Evolutionary conservation across 1,140 invertebrate species (phyloP).

Genomic region (Triops cancriformis): DNA sequence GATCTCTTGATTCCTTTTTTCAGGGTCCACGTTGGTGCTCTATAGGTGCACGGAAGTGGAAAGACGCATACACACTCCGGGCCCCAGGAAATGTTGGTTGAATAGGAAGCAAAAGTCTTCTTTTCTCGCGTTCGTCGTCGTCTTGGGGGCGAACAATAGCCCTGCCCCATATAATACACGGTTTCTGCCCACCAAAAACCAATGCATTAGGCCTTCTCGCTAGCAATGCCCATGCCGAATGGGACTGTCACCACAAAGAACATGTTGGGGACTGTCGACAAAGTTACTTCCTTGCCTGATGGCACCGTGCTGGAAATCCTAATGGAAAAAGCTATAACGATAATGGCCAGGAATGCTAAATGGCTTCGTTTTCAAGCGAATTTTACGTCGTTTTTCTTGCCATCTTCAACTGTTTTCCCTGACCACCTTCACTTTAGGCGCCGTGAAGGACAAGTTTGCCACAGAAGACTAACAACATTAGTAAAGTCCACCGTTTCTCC

Average conservation of each 20-base stretch:
- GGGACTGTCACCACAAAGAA: constrained; percentile 8
- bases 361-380: neutral
- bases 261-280: neutral
- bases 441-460: neutral
- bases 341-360: neutral
- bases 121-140: neutral
- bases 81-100: neutral
- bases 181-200: constrained; percentile 9
- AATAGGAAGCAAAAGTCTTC: neutral
- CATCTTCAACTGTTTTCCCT: neutral
- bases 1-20: neutral
- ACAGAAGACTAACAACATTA: neutral
- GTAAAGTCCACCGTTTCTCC: neutral
- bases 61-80: neutral
- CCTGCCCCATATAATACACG: neutral
- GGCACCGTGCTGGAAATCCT: neutral
- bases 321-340: neutral
- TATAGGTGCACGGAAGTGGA: constrained; percentile 8
- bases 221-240: neutral
- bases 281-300: neutral
- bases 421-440: neutral
- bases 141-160: neutral
- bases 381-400: neutral
- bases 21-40: neutral
- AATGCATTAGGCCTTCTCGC: constrained; percentile 5